A percentile compares a stretch with the other conserved stretches of the same genome.
Conservation (phyloP, 2,888 invertebrate genomes). For the Adineta ricciae region DNA sequence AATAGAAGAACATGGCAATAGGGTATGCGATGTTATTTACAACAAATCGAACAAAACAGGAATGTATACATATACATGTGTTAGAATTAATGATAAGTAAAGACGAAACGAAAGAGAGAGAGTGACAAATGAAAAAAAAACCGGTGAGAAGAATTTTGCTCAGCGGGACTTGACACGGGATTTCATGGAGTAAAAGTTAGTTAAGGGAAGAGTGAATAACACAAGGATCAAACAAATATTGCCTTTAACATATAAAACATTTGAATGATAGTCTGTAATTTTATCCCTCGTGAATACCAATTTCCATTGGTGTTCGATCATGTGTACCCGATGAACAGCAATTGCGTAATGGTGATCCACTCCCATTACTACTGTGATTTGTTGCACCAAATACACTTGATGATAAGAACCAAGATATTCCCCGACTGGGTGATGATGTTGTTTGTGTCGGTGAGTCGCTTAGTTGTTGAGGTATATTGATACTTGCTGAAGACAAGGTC, state of each 20-base stretch:
- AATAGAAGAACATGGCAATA: not conserved
- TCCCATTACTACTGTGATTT: not conserved
- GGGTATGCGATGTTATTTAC: not conserved
- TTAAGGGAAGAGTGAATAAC: not conserved
- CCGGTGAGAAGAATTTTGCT: not conserved
- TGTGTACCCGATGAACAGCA: not conserved
- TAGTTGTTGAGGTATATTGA: conserved; percentile 3
- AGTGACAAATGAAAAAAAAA: not conserved
- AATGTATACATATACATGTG: conserved; percentile 9
- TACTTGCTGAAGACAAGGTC: not conserved
- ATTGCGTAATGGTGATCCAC: not conserved
- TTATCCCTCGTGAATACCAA: not conserved
- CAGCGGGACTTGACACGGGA: not conserved
- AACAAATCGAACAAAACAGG: not conserved
- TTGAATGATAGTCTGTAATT: not conserved
- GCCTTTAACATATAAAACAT: not conserved
- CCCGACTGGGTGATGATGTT: conserved; percentile 13
- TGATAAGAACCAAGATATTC: not conserved
- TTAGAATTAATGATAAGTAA: not conserved
- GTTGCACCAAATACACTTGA: conserved; percentile 13
- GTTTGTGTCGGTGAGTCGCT: conserved; percentile 17
- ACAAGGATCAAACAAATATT: not conserved
- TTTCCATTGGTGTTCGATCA: conserved; percentile 18
- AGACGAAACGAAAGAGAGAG: no score
- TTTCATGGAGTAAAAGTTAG: not conserved